These are phyloP conservation scores for Clinocottus analis DNA, from an alignment of 2,113 vertebrate species.

Conservation along the genomic window DNA sequence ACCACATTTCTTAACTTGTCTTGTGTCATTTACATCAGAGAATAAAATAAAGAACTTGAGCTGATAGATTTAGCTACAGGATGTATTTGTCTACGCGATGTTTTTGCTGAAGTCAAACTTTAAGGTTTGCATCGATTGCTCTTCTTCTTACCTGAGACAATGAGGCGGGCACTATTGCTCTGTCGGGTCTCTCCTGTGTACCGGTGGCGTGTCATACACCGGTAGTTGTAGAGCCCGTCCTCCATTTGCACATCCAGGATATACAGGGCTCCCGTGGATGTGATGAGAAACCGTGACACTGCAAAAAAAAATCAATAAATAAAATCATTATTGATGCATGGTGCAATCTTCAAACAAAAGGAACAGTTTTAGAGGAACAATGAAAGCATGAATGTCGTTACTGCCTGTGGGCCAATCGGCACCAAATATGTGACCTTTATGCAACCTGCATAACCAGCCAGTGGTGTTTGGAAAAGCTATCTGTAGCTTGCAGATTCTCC, in stretches of 20 bases:
- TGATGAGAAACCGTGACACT: constrained; percentile 99
- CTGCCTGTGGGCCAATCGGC: not conserved
- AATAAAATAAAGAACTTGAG: not conserved
- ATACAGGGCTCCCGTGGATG: constrained; percentile 99
- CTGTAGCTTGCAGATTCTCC: constrained; percentile 4
- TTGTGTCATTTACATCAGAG: not conserved
- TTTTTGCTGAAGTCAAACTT: not conserved
- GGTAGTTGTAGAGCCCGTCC: constrained; percentile 98
- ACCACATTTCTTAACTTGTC: not conserved
- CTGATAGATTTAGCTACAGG: not conserved
- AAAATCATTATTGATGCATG: not conserved
- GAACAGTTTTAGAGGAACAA: not conserved
- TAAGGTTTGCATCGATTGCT: not conserved
- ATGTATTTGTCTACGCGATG: not conserved
- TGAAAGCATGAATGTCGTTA: not conserved
- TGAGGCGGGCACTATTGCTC: constrained; percentile 98
- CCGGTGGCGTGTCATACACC: constrained; percentile 96
- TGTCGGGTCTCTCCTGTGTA: constrained; percentile 98
- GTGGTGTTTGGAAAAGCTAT: constrained; percentile 9
- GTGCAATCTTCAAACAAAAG: not conserved
- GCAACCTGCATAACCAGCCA: not conserved
- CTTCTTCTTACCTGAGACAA: constrained; percentile 90
- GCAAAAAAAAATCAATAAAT: constrained; percentile 36
- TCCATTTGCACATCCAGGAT: constrained; percentile 99
- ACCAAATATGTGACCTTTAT: constrained; percentile 2